Evolutionary conservation across 2,113 vertebrate species (phyloP), one percentile per base, ranked within the genome.

Genomic region (Penelope pileata): DNA sequence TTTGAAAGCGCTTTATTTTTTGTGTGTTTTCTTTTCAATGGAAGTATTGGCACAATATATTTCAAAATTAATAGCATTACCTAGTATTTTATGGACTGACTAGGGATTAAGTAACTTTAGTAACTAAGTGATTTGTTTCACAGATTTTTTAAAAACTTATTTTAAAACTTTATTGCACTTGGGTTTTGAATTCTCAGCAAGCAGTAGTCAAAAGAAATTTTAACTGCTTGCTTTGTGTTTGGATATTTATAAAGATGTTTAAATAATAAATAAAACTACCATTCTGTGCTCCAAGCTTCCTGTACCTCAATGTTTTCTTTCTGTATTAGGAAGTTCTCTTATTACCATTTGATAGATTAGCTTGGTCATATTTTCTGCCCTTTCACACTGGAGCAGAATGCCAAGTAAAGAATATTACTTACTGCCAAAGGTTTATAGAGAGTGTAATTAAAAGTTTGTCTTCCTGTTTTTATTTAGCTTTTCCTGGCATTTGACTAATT

Each of bases 401-500:
- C 70, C 91, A 97, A 93, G 70, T 89, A 91, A 96, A 95, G 74
- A 95, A 94, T 85, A 92, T 88, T 95, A 91, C 81, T 94, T 89
- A 69, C 64, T 92, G 93, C 78, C 80, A 93, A 90, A 93, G 95
- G 86, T 94, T 95, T 97, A 81, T 83, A 62, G 42, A 19, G 72
- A 83, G 80, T 90, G 80, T 88, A 97, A 96, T 96, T 96, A 96
- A 95, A 95, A 97, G 91, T 96, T 96, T 91, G 85, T 50, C 83
- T 95, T 76, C 43, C 54, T 88, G 59, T 95, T 93, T 94, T 91
- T 94, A 94, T 91, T 96, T 94, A 95, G 82, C 47, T 97, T 94
- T 96, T 88, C 68, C 82, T 97, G 96, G 96, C 91, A 93, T 95
- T 94, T 93, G 63, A 93, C 72, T 96, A 96, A 95, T 93, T 94